Percentiles rank a stretch among this genome's conserved stretches.
These are phyloP conservation scores for Petrocephalus schoutedeni DNA, from an alignment of 2,797 vertebrate genomes.

Conservation along the genomic window DNA sequence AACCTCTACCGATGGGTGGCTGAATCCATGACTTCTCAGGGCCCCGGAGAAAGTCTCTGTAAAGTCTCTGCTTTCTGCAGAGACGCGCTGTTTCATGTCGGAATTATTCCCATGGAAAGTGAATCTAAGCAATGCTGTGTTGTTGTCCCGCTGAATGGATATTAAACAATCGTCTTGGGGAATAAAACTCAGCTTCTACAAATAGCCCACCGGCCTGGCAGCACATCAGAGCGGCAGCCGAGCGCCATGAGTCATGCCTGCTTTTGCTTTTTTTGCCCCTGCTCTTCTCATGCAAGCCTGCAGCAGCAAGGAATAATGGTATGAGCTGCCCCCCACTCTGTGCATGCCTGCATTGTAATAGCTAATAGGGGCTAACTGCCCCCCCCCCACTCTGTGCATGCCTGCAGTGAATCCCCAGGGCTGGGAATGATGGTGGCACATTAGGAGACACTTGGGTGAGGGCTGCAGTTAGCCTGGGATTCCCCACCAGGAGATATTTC, in stretches of 20 bases:
- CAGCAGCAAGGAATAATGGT: not conserved
- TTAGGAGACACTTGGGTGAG: not conserved
- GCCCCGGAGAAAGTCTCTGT: not conserved
- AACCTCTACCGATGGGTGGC: not conserved
- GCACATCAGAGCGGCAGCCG: conserved; percentile 41
- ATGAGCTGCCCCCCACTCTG: not conserved
- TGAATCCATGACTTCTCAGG: not conserved
- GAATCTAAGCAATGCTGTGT: not conserved
- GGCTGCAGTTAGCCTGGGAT: not conserved
- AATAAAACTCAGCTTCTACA: conserved; percentile 33
- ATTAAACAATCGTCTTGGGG: conserved; percentile 22
- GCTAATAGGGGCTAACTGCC: not conserved
- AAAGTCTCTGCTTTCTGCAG: not conserved
- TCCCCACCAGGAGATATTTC: conserved; percentile 1
- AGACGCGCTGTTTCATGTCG: not conserved
- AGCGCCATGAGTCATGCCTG: conserved; percentile 51
- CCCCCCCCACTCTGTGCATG: not conserved
- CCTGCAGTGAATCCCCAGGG: not conserved
- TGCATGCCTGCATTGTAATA: not conserved
- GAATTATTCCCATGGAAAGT: not conserved
- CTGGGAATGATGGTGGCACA: not conserved
- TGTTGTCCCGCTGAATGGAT: not conserved
- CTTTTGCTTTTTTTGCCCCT: conserved; percentile 25
- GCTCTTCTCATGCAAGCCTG: not conserved
- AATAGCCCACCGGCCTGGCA: conserved; percentile 42